phyloP scores from a whole-genome alignment of 2,797 vertebrate genomes.

The Semotilus atromaculatus region DNA sequence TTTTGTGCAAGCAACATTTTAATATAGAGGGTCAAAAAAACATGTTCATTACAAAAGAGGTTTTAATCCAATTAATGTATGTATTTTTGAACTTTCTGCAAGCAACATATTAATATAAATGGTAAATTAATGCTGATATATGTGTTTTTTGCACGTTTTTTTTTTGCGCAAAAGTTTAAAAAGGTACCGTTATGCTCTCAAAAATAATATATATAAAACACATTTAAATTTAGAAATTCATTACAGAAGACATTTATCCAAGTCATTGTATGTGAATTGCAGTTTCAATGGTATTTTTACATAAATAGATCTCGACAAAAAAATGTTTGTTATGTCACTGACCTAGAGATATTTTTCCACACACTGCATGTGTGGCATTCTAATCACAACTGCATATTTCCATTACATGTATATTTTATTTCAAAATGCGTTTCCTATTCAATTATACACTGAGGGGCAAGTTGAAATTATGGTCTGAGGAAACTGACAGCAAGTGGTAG shows the following conservation, averaged over 20 bases:
- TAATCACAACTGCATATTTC: neutral
- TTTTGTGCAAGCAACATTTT: neutral
- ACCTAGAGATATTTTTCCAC: neutral
- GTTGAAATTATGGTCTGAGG: slow-evolving; percentile 2
- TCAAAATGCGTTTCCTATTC: neutral
- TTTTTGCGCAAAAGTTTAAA: neutral
- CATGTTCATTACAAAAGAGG: neutral
- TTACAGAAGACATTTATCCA: too few species aligned
- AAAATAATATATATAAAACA: neutral
- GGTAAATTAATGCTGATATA: neutral
- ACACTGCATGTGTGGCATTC: neutral
- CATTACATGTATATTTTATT: neutral
- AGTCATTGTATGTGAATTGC: neutral
- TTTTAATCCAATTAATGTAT: neutral
- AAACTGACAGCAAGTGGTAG: slow-evolving; percentile 13
- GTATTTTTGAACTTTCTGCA: neutral
- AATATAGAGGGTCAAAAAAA: neutral
- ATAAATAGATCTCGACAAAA: neutral
- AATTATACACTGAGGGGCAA: neutral
- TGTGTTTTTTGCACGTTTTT: too few species aligned
- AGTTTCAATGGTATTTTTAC: neutral
- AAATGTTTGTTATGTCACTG: neutral
- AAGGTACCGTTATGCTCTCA: neutral
- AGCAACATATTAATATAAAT: neutral
- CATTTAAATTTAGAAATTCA: neutral